phyloP scores from a whole-genome alignment of 2,888 invertebrate species.

The Ditula angustiorana region DNA sequence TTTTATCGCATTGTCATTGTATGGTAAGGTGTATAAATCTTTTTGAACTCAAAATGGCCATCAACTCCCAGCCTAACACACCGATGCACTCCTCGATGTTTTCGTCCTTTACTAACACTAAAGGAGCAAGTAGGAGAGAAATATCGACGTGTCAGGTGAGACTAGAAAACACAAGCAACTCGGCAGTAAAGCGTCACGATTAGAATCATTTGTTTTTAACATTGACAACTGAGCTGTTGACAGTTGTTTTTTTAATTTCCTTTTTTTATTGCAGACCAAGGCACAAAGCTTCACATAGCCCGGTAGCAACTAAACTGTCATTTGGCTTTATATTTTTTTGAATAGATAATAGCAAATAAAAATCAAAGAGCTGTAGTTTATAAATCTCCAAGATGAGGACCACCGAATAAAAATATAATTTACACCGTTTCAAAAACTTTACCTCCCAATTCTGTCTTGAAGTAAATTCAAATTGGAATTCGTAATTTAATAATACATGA shows the following conservation, averaged over 20 bases:
- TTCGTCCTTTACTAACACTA: conserved; percentile 6
- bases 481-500: neutral
- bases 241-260: too few species aligned
- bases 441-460: neutral
- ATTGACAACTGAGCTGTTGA: too few species aligned
- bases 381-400: too few species aligned
- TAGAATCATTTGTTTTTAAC: neutral
- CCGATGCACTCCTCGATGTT: neutral
- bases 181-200: conserved; percentile 1
- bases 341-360: too few species aligned
- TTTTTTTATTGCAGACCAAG: too few species aligned
- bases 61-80: neutral
- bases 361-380: too few species aligned
- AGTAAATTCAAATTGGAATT: neutral
- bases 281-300: too few species aligned
- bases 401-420: too few species aligned
- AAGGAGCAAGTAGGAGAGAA: neutral
- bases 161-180: too few species aligned
- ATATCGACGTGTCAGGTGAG: neutral
- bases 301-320: too few species aligned
- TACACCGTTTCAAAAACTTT: too few species aligned
- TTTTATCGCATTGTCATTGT: neutral
- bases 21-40: neutral
- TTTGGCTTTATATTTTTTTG: too few species aligned
- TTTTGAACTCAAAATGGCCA: neutral